These are phyloP conservation scores for Puntigrus tetrazona DNA, from an alignment of 2,113 vertebrate species.

Conservation along the genomic window DNA sequence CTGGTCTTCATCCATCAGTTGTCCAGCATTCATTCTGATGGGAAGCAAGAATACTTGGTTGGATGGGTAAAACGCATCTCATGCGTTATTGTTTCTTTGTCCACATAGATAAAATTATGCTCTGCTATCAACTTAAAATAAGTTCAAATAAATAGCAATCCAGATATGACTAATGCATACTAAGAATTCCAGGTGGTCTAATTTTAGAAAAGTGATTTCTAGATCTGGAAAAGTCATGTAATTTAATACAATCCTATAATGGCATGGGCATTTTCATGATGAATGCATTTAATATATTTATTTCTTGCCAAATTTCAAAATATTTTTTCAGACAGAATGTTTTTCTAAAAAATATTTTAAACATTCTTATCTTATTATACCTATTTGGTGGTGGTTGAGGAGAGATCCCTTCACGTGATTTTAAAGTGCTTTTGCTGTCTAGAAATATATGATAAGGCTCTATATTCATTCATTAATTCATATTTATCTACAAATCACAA, in stretches of 20 bases:
- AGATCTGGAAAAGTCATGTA: not conserved
- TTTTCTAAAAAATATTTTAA: not conserved
- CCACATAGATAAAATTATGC: not conserved
- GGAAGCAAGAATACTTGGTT: not conserved
- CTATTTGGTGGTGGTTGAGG: too few species aligned
- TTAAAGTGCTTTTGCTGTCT: too few species aligned
- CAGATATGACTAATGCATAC: not conserved
- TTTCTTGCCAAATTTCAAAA: not conserved
- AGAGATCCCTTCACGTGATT: too few species aligned
- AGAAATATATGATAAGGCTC: too few species aligned
- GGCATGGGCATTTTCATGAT: too few species aligned
- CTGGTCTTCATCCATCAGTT: conserved; percentile 6
- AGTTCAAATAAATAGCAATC: not conserved
- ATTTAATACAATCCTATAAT: too few species aligned
- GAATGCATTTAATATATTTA: too few species aligned
- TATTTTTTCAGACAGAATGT: not conserved
- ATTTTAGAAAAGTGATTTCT: not conserved
- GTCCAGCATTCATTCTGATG: not conserved
- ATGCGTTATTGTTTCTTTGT: not conserved
- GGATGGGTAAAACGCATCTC: not conserved
- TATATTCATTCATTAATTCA: too few species aligned
- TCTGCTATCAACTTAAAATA: not conserved
- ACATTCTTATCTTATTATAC: not conserved
- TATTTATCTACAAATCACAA: not conserved
- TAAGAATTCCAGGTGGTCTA: not conserved